These are phyloP conservation scores for Clarias fuscus DNA, from an alignment of 2,797 vertebrate species.

Conservation along the genomic window DNA sequence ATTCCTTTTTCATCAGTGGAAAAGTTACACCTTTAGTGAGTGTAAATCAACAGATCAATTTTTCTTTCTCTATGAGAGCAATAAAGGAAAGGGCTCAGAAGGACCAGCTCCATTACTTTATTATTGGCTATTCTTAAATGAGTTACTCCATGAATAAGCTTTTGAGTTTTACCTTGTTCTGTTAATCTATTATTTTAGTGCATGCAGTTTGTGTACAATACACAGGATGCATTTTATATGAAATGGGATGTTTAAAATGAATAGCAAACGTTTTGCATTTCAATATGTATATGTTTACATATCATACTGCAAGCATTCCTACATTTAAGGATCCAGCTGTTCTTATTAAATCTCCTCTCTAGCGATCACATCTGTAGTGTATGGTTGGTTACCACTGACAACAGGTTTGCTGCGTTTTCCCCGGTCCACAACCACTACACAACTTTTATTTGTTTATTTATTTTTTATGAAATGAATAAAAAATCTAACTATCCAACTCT, in stretches of 20 bases:
- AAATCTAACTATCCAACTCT: background rate
- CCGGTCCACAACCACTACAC: too few relatives aligned
- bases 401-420: background rate
- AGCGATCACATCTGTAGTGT: background rate
- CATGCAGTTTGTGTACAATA: background rate
- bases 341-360: background rate
- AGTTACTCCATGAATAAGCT: background rate
- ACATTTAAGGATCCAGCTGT: background rate
- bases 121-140: conserved; percentile 16
- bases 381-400: background rate
- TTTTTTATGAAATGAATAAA: too few relatives aligned
- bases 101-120: background rate
- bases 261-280: background rate
- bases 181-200: background rate
- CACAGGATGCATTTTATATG: background rate
- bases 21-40: background rate
- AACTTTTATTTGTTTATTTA: too few relatives aligned
- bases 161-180: background rate
- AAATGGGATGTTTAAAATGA: background rate
- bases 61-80: conserved; percentile 7
- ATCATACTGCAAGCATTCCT: background rate
- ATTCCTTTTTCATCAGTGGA: background rate
- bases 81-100: conserved; percentile 10
- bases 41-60: conserved; percentile 29
- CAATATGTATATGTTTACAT: background rate